phyloP scores from a whole-genome alignment of 2,888 invertebrate genomes.

The Thereva nobilitata region DNA sequence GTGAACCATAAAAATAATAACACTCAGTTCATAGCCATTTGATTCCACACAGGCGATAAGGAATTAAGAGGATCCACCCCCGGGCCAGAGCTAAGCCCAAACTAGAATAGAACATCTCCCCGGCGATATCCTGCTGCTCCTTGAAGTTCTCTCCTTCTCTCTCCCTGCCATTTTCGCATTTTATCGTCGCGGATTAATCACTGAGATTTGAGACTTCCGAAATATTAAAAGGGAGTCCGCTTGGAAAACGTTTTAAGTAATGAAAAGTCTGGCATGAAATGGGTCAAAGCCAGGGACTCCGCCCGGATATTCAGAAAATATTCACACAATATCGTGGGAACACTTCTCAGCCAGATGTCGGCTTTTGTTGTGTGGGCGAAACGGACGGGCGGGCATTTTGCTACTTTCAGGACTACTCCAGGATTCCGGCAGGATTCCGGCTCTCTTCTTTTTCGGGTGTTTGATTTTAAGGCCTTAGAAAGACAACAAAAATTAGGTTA shows the following conservation, averaged over 20 bases:
- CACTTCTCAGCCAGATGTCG: neutral
- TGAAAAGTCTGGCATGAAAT: slow-evolving; percentile 21
- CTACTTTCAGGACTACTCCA: too few relatives aligned
- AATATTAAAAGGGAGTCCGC: slow-evolving; percentile 14
- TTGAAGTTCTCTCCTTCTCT: neutral
- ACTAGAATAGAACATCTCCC: too few relatives aligned
- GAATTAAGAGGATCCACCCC: neutral
- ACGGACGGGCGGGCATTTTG: too few relatives aligned
- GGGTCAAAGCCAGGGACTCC: slow-evolving; percentile 21
- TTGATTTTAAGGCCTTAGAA: slow-evolving; percentile 24
- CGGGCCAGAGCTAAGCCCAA: too few relatives aligned
- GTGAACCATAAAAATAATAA: slow-evolving; percentile 41
- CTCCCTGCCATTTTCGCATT: slow-evolving; percentile 16
- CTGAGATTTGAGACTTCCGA: neutral
- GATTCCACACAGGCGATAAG: slow-evolving; percentile 10
- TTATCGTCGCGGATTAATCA: slow-evolving; percentile 31
- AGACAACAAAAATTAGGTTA: slow-evolving; percentile 30
- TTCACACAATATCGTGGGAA: neutral
- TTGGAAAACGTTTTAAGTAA: slow-evolving; percentile 28
- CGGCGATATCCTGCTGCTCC: neutral
- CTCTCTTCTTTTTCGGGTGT: slow-evolving; percentile 13
- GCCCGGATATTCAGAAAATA: neutral
- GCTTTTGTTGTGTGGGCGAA: too few relatives aligned
- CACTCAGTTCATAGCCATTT: slow-evolving; percentile 39
- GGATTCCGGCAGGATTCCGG: neutral